phyloP scores from a whole-genome alignment of 2,888 invertebrate species.

The Corbicula japonica region DNA sequence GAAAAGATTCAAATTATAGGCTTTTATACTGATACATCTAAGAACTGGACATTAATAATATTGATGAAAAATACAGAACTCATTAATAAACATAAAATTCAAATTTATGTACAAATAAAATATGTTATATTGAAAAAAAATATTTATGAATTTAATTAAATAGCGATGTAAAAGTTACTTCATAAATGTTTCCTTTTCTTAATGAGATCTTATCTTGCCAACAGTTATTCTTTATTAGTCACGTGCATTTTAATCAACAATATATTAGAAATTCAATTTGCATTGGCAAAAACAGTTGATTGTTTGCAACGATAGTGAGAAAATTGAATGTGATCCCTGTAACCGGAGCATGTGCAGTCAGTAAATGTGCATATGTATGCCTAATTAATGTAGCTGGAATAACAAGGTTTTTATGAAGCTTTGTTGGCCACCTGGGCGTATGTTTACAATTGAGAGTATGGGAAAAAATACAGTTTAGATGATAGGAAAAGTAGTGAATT shows the following conservation, averaged over 20 bases:
- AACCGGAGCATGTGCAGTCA: conserved; percentile 42
- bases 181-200: conserved; percentile 14
- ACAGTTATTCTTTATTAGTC: conserved; percentile 19
- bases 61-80: no score
- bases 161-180: no score
- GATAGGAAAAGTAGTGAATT: no score
- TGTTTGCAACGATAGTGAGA: conserved; percentile 22
- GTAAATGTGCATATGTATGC: conserved; percentile 31
- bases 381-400: conserved; percentile 26
- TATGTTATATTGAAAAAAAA: no score
- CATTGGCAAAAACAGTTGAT: conserved; percentile 7
- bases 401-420: conserved; percentile 19
- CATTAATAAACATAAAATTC: no score
- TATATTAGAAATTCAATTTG: conserved; percentile 9
- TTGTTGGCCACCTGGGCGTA: conserved; percentile 34
- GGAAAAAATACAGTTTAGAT: no score
- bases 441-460: no score
- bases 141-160: no score
- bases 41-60: no score
- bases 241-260: conserved; percentile 19
- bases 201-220: conserved; percentile 9
- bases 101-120: no score
- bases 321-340: conserved; percentile 17
- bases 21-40: no score
- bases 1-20: no score